Base-by-base conservation (phyloP, 2,797 vertebrate genomes). In the Girardinus metallicus region DNA sequence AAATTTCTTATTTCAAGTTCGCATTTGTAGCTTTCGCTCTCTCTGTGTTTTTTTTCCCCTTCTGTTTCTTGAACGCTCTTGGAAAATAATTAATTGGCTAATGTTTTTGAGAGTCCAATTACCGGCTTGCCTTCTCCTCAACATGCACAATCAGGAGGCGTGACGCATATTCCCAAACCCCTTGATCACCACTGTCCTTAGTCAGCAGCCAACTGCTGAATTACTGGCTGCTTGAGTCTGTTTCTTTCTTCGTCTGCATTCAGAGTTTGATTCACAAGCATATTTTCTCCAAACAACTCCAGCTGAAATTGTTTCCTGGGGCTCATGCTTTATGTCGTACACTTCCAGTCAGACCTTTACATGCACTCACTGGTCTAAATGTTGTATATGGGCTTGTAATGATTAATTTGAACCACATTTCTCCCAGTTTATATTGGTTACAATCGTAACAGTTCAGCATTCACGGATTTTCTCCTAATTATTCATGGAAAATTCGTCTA, bases 31-130 rank as follows among this genome's bases (percentile, higher is more conserved):
- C 81, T 83, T 31, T 60, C 86, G 82, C 29, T 31, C 29, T 34
- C 57, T 85, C 26, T 12, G 5, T 34, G 4, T 34, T 16, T 62
- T 90, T 80, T 41, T 75, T 5, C 5, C 12, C 75, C 70, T 53
- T 76, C 79, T 86, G 86, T 80, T 76, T 46, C 80, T 53, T 49
- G 72, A 81, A 78, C 75, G 73, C 72, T 85, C 85, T 90, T 83
- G 78, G 66, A 78, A 80, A 86, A 90, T 90, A 86, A 90, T 92
- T 83, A 93, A 93, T 80, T 75, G 76, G 76, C 79, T 85, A 90
- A 91, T 92, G 86, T 89, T 91, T 88, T 90, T 71, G 66, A 82
- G 78, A 79, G 60, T 86, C 82, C 79, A 88, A 88, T 93, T 90
- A 92, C 68, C 73, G 81, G 49, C 74, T 85, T 43, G 60, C 87